Percentiles rank a stretch among this genome's conserved stretches.
Evolutionary conservation across 2,888 invertebrate genomes (phyloP).

Genomic region (Apotomis betuletana): DNA sequence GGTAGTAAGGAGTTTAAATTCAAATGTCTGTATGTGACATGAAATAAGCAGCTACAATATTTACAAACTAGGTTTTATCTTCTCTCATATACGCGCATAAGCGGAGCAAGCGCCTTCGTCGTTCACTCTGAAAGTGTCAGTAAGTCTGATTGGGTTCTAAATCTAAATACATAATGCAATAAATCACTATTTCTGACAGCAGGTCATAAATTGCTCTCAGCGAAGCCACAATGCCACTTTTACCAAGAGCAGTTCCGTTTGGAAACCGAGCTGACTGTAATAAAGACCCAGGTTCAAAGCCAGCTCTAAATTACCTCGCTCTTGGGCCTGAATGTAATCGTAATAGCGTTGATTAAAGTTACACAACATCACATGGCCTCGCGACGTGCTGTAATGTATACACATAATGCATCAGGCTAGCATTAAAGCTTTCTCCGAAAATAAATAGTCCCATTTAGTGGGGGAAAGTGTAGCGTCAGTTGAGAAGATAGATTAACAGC

Average conservation of each 20-base stretch:
- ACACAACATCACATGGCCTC: constrained; percentile 25
- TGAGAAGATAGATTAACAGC: constrained; percentile 36
- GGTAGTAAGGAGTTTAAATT: too few relatives aligned
- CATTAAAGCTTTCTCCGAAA: constrained; percentile 38
- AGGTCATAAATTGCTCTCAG: constrained; percentile 5
- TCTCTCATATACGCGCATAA: background rate
- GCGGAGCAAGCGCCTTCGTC: background rate
- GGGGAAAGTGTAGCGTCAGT: constrained; percentile 38
- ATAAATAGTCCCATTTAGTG: constrained; percentile 33
- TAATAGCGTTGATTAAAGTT: constrained; percentile 29
- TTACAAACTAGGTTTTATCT: too few relatives aligned
- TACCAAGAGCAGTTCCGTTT: constrained; percentile 24
- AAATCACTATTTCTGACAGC: constrained; percentile 22
- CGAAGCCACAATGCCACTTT: constrained; percentile 15
- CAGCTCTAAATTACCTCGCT: constrained; percentile 15
- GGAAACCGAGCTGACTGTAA: constrained; percentile 5
- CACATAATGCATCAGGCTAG: constrained; percentile 29
- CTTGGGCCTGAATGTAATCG: constrained; percentile 11
- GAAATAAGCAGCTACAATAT: too few relatives aligned
- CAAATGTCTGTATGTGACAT: too few relatives aligned
- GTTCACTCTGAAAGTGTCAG: background rate
- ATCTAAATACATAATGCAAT: constrained; percentile 15
- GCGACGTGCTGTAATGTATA: constrained; percentile 26
- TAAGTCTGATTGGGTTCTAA: constrained; percentile 20
- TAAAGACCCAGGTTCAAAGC: constrained; percentile 26